Conservation (phyloP, 2,888 invertebrate species). For the Halictus quadricinctus region DNA sequence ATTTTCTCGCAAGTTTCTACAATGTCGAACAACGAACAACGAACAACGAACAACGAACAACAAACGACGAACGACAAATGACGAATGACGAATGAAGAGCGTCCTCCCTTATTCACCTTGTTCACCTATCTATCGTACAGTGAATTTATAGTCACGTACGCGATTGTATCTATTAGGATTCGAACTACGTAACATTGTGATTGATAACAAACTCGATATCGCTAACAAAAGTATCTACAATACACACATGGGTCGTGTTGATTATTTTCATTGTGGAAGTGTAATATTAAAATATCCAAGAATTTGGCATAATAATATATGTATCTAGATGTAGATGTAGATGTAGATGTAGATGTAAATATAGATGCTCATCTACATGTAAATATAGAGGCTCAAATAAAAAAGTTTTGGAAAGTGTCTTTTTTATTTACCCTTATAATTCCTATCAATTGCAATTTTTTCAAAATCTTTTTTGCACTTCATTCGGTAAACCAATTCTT, state of each 20-base stretch:
- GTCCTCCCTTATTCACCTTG: background rate
- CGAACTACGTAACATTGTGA: background rate
- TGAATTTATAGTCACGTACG: background rate
- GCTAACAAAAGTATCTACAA: too few relatives aligned
- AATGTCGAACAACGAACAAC: background rate
- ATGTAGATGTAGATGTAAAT: too few relatives aligned
- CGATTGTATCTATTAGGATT: background rate
- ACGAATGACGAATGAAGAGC: background rate
- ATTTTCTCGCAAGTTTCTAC: background rate
- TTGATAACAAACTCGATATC: background rate
- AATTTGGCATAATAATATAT: background rate
- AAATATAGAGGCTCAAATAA: too few relatives aligned
- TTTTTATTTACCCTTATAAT: too few relatives aligned
- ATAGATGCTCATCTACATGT: too few relatives aligned
- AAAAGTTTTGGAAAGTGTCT: too few relatives aligned
- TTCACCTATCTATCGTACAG: background rate
- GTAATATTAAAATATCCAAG: background rate
- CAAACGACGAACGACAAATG: background rate
- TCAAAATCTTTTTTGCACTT: too few relatives aligned
- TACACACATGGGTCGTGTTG: background rate
- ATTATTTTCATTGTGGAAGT: background rate
- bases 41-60: too few relatives aligned
- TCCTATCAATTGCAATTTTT: too few relatives aligned
- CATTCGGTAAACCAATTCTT: too few relatives aligned
- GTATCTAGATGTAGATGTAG: background rate